A percentile compares a stretch with the other conserved stretches of the same genome.
phyloP scores from a whole-genome alignment of 2,113 vertebrate species.

The Peromyscus polionotus region DNA sequence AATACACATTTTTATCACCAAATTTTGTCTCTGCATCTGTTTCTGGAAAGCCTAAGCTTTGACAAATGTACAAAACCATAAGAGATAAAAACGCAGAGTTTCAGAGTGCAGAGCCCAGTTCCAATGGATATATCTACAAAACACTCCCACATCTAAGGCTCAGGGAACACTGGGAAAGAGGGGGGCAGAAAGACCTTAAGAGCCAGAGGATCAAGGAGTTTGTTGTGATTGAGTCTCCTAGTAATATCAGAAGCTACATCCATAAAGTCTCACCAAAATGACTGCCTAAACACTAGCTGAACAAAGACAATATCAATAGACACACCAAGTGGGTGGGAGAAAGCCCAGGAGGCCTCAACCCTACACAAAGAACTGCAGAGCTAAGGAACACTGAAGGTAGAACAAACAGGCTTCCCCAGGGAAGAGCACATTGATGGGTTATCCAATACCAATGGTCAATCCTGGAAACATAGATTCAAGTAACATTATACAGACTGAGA shows the following conservation, averaged over 20 bases:
- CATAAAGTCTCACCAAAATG: background rate
- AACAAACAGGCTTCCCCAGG: background rate
- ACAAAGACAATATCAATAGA: background rate
- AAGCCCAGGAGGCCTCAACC: background rate
- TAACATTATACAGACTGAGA: background rate
- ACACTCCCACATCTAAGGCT: background rate
- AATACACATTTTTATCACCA: background rate
- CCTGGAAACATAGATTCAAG: background rate
- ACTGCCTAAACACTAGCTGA: background rate
- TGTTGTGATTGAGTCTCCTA: background rate
- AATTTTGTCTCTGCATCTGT: constrained; percentile 24
- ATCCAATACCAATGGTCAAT: background rate
- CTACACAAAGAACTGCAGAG: background rate
- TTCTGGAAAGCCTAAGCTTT: background rate
- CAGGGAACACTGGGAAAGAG: background rate
- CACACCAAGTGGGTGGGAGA: background rate
- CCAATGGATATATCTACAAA: background rate
- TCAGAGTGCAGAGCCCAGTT: background rate
- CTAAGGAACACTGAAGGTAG: background rate
- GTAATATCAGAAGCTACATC: background rate
- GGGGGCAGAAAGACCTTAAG: background rate
- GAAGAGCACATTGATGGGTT: background rate
- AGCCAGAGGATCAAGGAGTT: background rate
- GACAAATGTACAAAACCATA: background rate
- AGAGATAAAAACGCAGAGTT: background rate